These are phyloP conservation scores for Amazona ochrocephala DNA, from an alignment of 2,797 vertebrate species.

Conservation along the genomic window DNA sequence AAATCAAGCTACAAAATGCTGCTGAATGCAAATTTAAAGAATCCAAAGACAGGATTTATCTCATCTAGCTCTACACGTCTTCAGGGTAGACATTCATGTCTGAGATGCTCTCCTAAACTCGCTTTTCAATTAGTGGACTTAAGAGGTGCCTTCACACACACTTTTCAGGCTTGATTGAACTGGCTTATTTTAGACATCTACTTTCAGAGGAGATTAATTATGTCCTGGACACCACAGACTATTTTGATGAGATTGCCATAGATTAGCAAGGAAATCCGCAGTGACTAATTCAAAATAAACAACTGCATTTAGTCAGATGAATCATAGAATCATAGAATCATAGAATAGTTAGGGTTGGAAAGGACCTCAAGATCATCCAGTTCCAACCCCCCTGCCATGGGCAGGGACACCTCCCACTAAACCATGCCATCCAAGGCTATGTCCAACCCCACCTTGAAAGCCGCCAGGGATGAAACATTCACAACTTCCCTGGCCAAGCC, in stretches of 20 bases:
- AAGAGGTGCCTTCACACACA: background rate
- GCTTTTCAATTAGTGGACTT: background rate
- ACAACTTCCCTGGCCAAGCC: too few relatives aligned
- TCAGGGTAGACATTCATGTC: background rate
- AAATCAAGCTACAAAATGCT: background rate
- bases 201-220: background rate
- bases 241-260: background rate
- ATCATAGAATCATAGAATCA: too few relatives aligned
- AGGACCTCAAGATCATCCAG: too few relatives aligned
- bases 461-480: too few relatives aligned
- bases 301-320: background rate
- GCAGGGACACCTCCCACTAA: too few relatives aligned
- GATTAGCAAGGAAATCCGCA: background rate
- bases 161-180: background rate
- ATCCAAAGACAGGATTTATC: background rate
- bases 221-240: background rate
- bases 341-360: too few relatives aligned
- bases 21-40: background rate
- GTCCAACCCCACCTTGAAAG: too few relatives aligned
- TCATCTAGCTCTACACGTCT: background rate
- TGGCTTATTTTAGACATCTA: background rate
- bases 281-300: background rate
- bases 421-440: too few relatives aligned
- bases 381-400: too few relatives aligned
- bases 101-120: background rate